These are phyloP conservation scores for Cisticola juncidis DNA, from an alignment of 2,113 vertebrate species.

Conservation along the genomic window DNA sequence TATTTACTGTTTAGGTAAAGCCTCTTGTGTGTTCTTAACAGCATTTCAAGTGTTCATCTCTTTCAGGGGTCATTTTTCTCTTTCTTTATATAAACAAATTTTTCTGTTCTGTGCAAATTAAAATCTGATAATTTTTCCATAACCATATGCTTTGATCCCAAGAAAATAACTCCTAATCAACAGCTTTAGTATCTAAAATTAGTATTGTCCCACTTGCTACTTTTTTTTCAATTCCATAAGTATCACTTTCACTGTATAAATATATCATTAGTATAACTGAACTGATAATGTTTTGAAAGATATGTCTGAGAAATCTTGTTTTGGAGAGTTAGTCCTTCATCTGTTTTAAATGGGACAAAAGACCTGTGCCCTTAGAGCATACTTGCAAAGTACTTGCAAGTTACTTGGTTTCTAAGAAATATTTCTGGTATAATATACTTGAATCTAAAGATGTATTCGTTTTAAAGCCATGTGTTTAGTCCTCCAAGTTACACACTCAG, in stretches of 20 bases:
- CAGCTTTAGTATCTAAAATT: neutral
- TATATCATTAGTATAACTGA: neutral
- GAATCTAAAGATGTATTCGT: neutral
- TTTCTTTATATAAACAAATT: neutral
- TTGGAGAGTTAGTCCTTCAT: neutral
- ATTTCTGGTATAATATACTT: neutral
- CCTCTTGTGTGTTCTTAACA: neutral
- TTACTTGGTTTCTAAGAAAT: constrained; percentile 13
- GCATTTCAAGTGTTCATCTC: neutral
- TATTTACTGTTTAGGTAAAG: neutral
- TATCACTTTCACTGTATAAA: neutral
- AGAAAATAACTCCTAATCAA: neutral
- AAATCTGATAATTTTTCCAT: neutral
- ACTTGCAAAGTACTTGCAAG: neutral
- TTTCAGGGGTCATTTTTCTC: neutral
- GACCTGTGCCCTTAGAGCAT: neutral
- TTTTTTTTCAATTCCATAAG: neutral
- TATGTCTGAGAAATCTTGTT: neutral
- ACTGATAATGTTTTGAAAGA: neutral
- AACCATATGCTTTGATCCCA: neutral
- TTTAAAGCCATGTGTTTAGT: neutral
- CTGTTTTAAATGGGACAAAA: neutral
- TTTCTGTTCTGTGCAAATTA: neutral
- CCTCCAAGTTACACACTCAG: neutral
- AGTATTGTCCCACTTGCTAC: neutral